These are phyloP conservation scores for Sebastes schlegelii DNA, from an alignment of 2,113 vertebrate species.

Conservation along the genomic window DNA sequence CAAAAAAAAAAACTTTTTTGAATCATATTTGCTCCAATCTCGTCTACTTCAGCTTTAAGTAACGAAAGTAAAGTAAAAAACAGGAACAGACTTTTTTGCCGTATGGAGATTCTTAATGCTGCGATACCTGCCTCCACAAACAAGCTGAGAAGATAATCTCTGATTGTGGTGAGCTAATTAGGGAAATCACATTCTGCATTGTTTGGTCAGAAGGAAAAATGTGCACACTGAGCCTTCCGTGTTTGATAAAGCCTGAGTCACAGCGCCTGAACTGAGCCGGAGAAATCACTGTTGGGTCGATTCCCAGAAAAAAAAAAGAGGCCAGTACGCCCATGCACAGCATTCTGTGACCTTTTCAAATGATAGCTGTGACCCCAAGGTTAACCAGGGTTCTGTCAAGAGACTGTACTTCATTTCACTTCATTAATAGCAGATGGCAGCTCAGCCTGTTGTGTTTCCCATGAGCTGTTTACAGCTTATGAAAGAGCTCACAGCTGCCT, in stretches of 20 bases:
- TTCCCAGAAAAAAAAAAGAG: constrained; percentile 17
- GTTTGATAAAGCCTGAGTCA: constrained; percentile 12
- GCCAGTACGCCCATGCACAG: not conserved
- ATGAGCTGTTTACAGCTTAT: constrained; percentile 5
- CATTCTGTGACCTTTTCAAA: constrained; percentile 18
- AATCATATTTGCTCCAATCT: no score
- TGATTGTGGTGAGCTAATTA: not conserved
- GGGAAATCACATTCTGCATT: constrained; percentile 15
- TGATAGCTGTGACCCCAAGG: constrained; percentile 26
- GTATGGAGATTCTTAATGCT: not conserved
- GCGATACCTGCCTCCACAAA: not conserved
- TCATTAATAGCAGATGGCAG: constrained; percentile 38
- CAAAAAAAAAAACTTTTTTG: no score
- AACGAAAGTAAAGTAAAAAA: not conserved
- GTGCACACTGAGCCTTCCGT: not conserved
- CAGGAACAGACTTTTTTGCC: not conserved
- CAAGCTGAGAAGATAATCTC: not conserved
- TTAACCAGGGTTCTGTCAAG: constrained; percentile 6
- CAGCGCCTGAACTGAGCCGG: not conserved
- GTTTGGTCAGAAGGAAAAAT: constrained; percentile 15
- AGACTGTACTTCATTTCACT: constrained; percentile 7
- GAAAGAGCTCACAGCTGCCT: constrained; percentile 40
- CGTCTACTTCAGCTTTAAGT: not conserved
- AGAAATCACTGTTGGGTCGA: not conserved
- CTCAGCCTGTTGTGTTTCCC: constrained; percentile 14